Conservation (phyloP, 2,797 vertebrate genomes). For the Eptatretus atami region DNA sequence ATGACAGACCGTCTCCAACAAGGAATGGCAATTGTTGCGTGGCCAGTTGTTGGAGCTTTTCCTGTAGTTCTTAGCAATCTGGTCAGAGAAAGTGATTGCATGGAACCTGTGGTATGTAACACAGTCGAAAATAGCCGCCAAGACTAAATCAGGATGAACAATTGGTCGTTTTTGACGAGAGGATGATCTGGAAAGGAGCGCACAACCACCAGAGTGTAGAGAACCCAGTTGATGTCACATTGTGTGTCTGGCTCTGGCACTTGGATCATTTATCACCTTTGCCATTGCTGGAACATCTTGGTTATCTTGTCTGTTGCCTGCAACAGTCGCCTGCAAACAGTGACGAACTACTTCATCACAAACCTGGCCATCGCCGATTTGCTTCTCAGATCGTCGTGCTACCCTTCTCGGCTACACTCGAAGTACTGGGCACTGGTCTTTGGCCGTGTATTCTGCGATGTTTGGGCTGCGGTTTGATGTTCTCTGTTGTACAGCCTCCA, state of each 20-base stretch:
- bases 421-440: conserved; percentile 68
- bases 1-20: no score
- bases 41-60: no score
- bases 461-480: conserved; percentile 92
- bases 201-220: no score
- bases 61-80: no score
- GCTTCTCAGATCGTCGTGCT: conserved; percentile 66
- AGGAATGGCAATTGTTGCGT: no score
- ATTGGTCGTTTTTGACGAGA: no score
- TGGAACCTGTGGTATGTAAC: no score
- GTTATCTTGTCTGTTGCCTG: conserved; percentile 81
- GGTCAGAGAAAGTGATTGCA: no score
- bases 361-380: conserved; percentile 85
- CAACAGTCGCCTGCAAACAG: conserved; percentile 74
- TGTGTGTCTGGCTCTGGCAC: conserved; percentile 33
- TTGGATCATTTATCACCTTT: conserved; percentile 66
- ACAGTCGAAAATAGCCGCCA: no score
- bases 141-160: no score
- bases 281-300: conserved; percentile 67
- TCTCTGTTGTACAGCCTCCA: conserved; percentile 82
- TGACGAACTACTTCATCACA: conserved; percentile 84
- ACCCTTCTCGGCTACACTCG: conserved; percentile 56
- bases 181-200: no score
- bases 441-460: conserved; percentile 68
- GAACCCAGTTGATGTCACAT: no score